These are phyloP conservation scores for Schizopygopsis malacanthus DNA, from an alignment of 2,797 vertebrate genomes.

Conservation along the genomic window DNA sequence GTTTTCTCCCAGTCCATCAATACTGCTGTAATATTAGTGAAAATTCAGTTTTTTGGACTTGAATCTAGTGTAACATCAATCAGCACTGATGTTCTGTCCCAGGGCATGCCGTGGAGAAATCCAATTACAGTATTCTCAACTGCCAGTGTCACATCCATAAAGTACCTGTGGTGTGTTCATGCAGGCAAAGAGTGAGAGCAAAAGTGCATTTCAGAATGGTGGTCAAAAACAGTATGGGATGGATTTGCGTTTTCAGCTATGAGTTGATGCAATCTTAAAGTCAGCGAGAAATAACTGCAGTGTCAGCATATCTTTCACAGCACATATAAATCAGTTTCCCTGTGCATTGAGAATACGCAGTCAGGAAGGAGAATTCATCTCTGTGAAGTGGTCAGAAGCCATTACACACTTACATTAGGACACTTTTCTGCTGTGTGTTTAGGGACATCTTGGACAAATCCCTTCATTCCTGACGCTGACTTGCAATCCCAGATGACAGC, in stretches of 20 bases:
- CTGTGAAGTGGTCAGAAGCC: slow-evolving; percentile 18
- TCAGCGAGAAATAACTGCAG: slow-evolving; percentile 18
- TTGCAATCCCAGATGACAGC: slow-evolving; percentile 34
- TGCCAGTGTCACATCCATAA: slow-evolving; percentile 40
- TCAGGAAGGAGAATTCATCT: slow-evolving; percentile 27
- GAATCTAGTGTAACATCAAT: slow-evolving; percentile 44
- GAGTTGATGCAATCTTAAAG: slow-evolving; percentile 42
- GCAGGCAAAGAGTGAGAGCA: neutral
- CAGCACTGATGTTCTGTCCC: slow-evolving; percentile 32
- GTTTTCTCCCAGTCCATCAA: neutral
- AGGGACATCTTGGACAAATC: slow-evolving; percentile 30
- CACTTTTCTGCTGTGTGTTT: slow-evolving; percentile 29
- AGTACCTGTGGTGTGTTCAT: slow-evolving; percentile 2
- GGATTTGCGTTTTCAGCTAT: slow-evolving; percentile 41
- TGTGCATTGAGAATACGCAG: slow-evolving; percentile 19
- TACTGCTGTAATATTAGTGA: neutral
- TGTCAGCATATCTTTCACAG: slow-evolving; percentile 29
- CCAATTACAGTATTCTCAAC: slow-evolving; percentile 44
- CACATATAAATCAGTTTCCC: slow-evolving; percentile 32
- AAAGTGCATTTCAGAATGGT: neutral
- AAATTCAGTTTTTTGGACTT: slow-evolving; percentile 5
- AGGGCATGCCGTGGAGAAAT: slow-evolving; percentile 40
- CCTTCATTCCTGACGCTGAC: slow-evolving; percentile 31
- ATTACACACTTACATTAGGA: slow-evolving; percentile 36
- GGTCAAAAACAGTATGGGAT: slow-evolving; percentile 12